Base-by-base conservation (phyloP, 1,140 invertebrate genomes). In the Lanistes nyassanus region DNA sequence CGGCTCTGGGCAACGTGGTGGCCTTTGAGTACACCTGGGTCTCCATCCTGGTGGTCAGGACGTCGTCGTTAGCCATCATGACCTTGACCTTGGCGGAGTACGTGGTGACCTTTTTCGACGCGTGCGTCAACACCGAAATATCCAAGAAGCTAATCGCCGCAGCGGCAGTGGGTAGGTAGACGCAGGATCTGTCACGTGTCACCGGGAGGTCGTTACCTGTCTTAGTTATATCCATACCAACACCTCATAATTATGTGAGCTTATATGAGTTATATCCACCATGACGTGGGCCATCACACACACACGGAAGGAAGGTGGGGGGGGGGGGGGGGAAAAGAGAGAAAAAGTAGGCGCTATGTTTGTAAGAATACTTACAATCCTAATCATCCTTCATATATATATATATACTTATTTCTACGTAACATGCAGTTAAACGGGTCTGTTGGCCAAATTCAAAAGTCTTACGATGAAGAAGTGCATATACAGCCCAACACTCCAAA, bases 31-130 rank as follows among this genome's bases (percentile, higher is more conserved):
- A 76, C 37, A 73, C 73, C 23, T 83, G 80, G 80, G 70, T 77
- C 39, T 67, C 74, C 79, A 92, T 95, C 2, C 68, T 96, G 53
- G 91, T 95, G 16, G 90, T 88, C 1, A 84, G 82, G n/a, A 89
- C 96, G 6, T 92, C 94, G 47, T 85, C 86, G 47, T 95, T 97
- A 87, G 96, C 96, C 37, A 97, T 98, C 71, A 96, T 97, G 91
- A 93, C 94, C 2, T 89, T 98, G 56, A 97, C 96, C 29, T 96
- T 98, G 90, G 95, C 95, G 1, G 93, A 94, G 79, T 98, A 98
- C 86, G 92, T 97, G 37, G 90, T 96, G 26, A 93, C 96, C 82
- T 95, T 96, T 9, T 96, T 94, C 87, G 92, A 92, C 0, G 76
- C 77, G 13, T 86, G 85, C 76, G 85, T 82, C 31, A 39, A 75